Evolutionary conservation across 2,797 vertebrate genomes (phyloP), one percentile per base, ranked within the genome.

Genomic region (Syndactyla subalaris): DNA sequence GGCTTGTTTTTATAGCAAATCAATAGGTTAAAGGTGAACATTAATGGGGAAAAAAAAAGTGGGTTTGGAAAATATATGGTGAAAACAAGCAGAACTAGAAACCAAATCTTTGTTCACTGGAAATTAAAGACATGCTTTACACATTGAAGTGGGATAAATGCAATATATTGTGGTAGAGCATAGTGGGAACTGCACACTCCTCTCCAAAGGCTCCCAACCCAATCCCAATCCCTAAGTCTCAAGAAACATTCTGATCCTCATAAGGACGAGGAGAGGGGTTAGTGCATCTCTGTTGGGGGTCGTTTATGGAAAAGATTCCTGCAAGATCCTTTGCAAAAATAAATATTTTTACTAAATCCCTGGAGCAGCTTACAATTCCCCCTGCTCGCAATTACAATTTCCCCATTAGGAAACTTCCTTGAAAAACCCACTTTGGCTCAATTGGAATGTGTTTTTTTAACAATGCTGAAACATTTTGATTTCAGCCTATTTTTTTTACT

Each of bases 281-380:
- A 89, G 71, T 54, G 71, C 63, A 79, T 92, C 93, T 92, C 93
- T 92, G 90, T 20, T 96, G 96, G 94, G 85, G 95, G 95, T 91
- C 85, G 17, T 79, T 93, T 92, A 85, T 89, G 67, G 63, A 79
- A 94, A 94, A 93, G 80, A 65, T 91, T 96, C 67, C 86, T 91
- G 86, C 92, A 95, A 91, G 90, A 94, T 95, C 67, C 88, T 93
- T 95, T 92, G 63, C 67, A 71, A 96, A 96, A 96, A 94, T 70
- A 97, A 97, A 96, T 97, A 97, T 95, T 97, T 95, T 94, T 63
- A 82, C 88, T 87, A 93, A 95, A 94, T 97, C 96, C 95, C 96
- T 80, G 80, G 90, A 89, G 96, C 63, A 82, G 74, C 88, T 94
- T 82, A 90, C 74, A 94, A 92, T 93, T 95, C 96, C 90, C 95